phyloP scores from a whole-genome alignment of 2,888 invertebrate species.

The Kuschelorhynchus macadamiae region DNA sequence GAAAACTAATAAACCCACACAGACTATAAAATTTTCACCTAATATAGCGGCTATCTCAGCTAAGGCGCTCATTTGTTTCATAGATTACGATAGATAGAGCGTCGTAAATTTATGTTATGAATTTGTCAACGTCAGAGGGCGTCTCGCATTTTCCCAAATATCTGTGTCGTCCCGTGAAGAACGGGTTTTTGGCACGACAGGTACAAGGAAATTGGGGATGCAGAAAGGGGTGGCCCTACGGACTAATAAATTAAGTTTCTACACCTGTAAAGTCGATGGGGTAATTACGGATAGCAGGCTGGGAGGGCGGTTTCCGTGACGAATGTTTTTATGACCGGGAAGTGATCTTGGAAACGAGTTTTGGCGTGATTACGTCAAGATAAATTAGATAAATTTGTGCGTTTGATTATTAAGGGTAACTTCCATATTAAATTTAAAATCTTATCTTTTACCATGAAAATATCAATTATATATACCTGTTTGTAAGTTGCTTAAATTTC shows the following conservation, averaged over 20 bases:
- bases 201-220: conserved; percentile 27
- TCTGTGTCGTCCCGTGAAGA: conserved; percentile 32
- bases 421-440: too few relatives aligned
- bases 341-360: too few relatives aligned
- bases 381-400: too few relatives aligned
- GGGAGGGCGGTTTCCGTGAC: background rate
- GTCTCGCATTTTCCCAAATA: conserved; percentile 35
- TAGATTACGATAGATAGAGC: conserved; percentile 42
- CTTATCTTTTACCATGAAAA: too few relatives aligned
- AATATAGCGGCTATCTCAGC: conserved; percentile 30
- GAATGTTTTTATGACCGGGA: background rate
- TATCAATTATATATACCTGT: too few relatives aligned
- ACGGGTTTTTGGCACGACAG: conserved; percentile 42
- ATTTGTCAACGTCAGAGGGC: conserved; percentile 41
- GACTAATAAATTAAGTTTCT: conserved; percentile 39
- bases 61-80: conserved; percentile 33
- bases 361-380: too few relatives aligned
- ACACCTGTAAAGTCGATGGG: conserved; percentile 29
- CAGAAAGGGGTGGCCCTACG: conserved; percentile 1
- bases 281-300: conserved; percentile 8
- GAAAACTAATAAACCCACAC: conserved; percentile 5
- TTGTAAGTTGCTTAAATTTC: too few relatives aligned
- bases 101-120: conserved; percentile 45
- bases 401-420: too few relatives aligned
- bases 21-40: conserved; percentile 31